These are phyloP conservation scores for Noctua comes DNA, from an alignment of 2,888 invertebrate genomes.

Conservation along the genomic window DNA sequence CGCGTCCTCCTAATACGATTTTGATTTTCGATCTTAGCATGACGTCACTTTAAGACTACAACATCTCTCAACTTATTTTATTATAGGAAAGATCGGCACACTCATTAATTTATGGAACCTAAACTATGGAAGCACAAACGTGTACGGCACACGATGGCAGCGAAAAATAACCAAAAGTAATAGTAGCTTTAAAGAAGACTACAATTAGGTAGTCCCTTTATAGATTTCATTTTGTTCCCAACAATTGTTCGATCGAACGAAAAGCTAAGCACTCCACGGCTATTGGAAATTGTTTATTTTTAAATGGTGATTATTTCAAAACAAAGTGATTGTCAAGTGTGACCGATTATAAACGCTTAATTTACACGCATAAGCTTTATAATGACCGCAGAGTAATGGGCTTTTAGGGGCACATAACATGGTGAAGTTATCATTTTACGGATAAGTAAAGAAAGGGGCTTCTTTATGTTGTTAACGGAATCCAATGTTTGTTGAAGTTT, in stretches of 20 bases:
- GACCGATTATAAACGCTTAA: slow-evolving; percentile 4
- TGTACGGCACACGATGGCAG: neutral
- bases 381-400: slow-evolving; percentile 15
- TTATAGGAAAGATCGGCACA: neutral
- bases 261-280: neutral
- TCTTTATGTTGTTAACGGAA: neutral
- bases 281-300: neutral
- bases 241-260: neutral
- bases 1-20: neutral
- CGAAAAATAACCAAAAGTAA: neutral
- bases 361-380: slow-evolving; percentile 1
- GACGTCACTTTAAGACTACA: neutral
- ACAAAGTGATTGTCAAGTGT: slow-evolving; percentile 15
- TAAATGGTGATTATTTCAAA: slow-evolving; percentile 1
- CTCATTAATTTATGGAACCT: neutral
- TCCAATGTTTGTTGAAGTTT: neutral
- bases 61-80: neutral
- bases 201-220: neutral
- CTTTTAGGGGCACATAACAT: slow-evolving; percentile 1
- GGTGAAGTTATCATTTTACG: neutral
- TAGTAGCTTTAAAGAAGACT: neutral
- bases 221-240: neutral
- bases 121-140: neutral
- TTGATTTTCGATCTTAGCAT: neutral
- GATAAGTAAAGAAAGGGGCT: slow-evolving; percentile 6